A percentile compares a stretch with the other conserved stretches of the same genome.
These are phyloP conservation scores for Ovibos moschatus DNA, from an alignment of 2,113 vertebrate genomes.

Conservation along the genomic window DNA sequence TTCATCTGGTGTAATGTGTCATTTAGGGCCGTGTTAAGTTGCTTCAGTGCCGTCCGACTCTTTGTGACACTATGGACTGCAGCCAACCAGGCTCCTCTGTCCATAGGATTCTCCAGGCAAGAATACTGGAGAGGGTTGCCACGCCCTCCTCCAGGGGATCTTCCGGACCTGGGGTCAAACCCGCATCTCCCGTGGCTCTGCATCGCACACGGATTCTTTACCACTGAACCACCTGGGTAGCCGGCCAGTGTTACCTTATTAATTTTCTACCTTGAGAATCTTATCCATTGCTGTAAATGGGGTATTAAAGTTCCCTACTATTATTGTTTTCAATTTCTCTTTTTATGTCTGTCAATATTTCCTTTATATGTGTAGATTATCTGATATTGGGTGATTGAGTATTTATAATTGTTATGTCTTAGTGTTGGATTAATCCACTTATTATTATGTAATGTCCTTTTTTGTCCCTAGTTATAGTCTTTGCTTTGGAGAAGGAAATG, in stretches of 20 bases:
- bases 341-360: background rate
- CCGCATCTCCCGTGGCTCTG: background rate
- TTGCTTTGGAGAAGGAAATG: background rate
- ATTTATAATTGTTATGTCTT: background rate
- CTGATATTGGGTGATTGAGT: background rate
- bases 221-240: background rate
- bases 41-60: background rate
- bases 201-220: background rate
- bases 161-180: background rate
- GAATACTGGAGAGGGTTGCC: background rate
- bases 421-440: background rate
- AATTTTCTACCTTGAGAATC: background rate
- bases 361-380: background rate
- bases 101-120: background rate
- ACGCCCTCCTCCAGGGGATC: background rate
- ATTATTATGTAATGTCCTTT: background rate
- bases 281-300: background rate
- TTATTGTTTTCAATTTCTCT: background rate
- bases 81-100: background rate
- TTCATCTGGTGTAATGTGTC: background rate
- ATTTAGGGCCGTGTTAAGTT: background rate
- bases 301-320: background rate
- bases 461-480: background rate
- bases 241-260: background rate
- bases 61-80: background rate